Evolutionary conservation across 2,888 invertebrate genomes (phyloP).

Genomic region (Ferrisia virgata): DNA sequence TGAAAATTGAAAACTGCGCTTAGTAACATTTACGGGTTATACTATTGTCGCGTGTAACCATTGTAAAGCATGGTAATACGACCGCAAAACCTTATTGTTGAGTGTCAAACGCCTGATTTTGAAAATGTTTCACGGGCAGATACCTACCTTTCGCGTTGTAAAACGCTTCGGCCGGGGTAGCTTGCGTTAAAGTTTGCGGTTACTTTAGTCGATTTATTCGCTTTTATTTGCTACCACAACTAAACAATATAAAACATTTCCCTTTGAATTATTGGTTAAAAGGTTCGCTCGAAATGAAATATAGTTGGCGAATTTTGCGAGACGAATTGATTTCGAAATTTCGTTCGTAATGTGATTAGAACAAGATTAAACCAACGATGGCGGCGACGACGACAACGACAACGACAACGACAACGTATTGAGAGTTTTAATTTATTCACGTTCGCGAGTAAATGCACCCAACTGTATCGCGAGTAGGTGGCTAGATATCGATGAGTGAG

Average conservation of each 20-base stretch:
- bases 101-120: constrained; percentile 12
- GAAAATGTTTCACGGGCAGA: constrained; percentile 13
- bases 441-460: too few relatives aligned
- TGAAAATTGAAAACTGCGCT: constrained; percentile 6
- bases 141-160: constrained; percentile 8
- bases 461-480: not conserved
- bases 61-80: not conserved
- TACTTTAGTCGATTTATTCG: constrained; percentile 20
- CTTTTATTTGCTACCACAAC: constrained; percentile 11
- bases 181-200: constrained; percentile 14
- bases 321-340: constrained; percentile 2
- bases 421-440: not conserved
- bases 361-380: not conserved
- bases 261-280: not conserved
- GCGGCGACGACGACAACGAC: not conserved
- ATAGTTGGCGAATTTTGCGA: not conserved
- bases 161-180: not conserved
- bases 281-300: not conserved
- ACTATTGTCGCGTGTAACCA: constrained; percentile 12
- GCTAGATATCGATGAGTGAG: not conserved
- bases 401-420: not conserved
- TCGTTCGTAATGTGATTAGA: constrained; percentile 4
- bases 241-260: constrained; percentile 24
- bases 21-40: not conserved
- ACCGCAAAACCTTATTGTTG: not conserved